These are phyloP conservation scores for Cryptosula pallasiana DNA, from an alignment of 2,888 invertebrate genomes.

Conservation along the genomic window DNA sequence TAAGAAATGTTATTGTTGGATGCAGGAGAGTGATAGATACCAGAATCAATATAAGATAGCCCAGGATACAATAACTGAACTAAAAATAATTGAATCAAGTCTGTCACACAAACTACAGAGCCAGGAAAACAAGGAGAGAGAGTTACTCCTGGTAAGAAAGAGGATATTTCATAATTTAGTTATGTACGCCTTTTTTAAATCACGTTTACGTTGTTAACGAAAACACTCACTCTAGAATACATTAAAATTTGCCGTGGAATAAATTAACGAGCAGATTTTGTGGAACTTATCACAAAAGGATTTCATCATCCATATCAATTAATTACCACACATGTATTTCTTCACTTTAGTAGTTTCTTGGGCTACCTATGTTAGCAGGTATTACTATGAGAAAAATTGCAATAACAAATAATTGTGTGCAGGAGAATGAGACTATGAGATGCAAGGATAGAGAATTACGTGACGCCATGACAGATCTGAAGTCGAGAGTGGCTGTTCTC, in stretches of 20 bases:
- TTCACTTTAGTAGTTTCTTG: no score
- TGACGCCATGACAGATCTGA: conserved; percentile 16
- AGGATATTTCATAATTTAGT: no score
- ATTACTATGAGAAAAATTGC: background rate
- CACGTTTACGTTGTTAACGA: no score
- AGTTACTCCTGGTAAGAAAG: conserved; percentile 3
- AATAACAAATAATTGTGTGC: background rate
- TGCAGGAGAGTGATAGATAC: conserved; percentile 39
- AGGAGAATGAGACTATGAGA: conserved; percentile 9
- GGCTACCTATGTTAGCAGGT: no score
- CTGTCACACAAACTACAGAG: conserved; percentile 27
- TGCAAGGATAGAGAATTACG: background rate
- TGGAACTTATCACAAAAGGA: no score
- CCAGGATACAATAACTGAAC: conserved; percentile 38
- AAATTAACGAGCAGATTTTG: no score
- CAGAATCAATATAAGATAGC: conserved; percentile 35
- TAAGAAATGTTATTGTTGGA: background rate
- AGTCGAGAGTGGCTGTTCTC: conserved; percentile 8
- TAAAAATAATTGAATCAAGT: conserved; percentile 35
- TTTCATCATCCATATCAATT: no score
- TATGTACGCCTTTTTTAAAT: no score
- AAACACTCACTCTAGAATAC: no score
- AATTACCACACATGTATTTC: no score
- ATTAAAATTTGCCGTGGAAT: no score
- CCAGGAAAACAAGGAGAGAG: background rate